Evolutionary conservation across 1,140 invertebrate genomes (phyloP).

Genomic region (Lethocerus indicus): DNA sequence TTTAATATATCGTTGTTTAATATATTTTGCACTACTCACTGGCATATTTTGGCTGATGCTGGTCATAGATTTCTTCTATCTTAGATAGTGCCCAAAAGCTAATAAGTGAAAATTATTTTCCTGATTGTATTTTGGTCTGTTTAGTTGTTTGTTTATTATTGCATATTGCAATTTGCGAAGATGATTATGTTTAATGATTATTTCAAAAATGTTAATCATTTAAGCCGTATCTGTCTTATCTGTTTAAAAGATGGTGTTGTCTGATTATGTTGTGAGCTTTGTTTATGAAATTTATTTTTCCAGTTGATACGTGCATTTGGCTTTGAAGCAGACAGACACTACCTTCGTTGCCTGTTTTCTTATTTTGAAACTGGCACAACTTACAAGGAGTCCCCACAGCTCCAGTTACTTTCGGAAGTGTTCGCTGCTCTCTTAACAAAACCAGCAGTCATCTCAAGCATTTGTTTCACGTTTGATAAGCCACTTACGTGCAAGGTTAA

Average conservation of each 20-base stretch:
- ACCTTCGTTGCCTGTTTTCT: constrained; percentile 72
- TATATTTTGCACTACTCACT: too few relatives aligned
- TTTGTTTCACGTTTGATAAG: constrained; percentile 64
- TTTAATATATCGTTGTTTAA: too few relatives aligned
- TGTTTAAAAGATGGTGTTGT: neutral
- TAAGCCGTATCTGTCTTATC: too few relatives aligned
- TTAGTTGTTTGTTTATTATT: too few relatives aligned
- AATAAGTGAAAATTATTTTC: too few relatives aligned
- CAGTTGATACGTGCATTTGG: constrained; percentile 65
- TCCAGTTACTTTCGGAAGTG: constrained; percentile 56
- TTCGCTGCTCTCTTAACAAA: constrained; percentile 50
- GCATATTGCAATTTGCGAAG: too few relatives aligned
- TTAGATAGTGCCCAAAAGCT: too few relatives aligned
- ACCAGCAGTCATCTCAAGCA: constrained; percentile 51
- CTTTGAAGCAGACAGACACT: constrained; percentile 73
- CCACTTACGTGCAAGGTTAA: constrained; percentile 33
- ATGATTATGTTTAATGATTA: too few relatives aligned
- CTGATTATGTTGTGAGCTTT: neutral
- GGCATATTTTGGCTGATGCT: too few relatives aligned
- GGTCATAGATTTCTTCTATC: too few relatives aligned
- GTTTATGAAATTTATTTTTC: constrained; percentile 16
- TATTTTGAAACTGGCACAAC: constrained; percentile 38
- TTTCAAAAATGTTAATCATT: neutral
- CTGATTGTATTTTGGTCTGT: too few relatives aligned
- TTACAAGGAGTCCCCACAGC: constrained; percentile 37